phyloP scores from a whole-genome alignment of 2,888 invertebrate species.

The Dasysyrphus tricinctus region DNA sequence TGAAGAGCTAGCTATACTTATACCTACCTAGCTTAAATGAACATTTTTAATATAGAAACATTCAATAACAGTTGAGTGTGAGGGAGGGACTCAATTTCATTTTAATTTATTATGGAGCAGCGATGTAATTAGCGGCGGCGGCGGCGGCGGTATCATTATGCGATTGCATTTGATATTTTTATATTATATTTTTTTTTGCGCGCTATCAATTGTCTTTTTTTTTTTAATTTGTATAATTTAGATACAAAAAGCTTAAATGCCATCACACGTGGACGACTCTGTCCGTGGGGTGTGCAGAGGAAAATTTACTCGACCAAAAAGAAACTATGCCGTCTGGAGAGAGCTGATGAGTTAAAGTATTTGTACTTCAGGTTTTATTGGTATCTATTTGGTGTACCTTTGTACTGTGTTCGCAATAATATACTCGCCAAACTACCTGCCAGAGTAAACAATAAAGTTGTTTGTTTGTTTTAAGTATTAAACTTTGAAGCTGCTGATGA shows the following conservation, averaged over 20 bases:
- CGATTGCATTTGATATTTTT: constrained; percentile 22
- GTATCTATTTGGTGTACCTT: background rate
- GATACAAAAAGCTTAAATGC: constrained; percentile 5
- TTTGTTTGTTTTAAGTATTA: constrained; percentile 2
- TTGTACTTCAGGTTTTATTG: background rate
- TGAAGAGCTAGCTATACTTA: background rate
- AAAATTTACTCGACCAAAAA: background rate
- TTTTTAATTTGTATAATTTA: background rate
- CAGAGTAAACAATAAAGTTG: background rate
- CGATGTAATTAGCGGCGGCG: constrained; percentile 27
- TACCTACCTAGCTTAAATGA: no score
- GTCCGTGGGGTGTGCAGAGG: background rate
- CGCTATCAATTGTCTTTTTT: background rate
- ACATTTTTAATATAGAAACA: background rate
- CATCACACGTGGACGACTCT: background rate
- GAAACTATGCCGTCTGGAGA: background rate
- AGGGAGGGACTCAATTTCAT: background rate
- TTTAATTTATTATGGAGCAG: constrained; percentile 21
- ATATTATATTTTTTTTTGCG: constrained; percentile 5
- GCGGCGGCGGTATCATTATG: background rate
- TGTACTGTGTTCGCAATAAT: background rate
- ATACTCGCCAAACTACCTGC: background rate
- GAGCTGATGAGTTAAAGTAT: background rate
- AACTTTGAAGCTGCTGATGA: no score
- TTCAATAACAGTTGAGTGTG: background rate